These are phyloP conservation scores for Clostera curtula DNA, from an alignment of 2,888 invertebrate species.

Conservation along the genomic window DNA sequence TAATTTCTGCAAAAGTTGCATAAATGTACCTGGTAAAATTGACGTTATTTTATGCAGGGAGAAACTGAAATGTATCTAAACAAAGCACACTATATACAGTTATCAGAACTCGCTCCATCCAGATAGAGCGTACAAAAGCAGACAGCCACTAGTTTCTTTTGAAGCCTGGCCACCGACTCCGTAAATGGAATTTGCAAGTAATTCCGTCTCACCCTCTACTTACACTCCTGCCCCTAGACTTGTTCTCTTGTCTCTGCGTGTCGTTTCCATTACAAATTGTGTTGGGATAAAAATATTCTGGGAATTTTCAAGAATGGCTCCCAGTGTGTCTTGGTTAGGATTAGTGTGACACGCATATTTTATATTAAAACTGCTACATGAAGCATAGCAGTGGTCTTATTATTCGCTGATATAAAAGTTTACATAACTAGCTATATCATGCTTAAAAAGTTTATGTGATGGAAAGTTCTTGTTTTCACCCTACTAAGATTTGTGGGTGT, in stretches of 20 bases:
- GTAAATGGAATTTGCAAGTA: slow-evolving; percentile 75
- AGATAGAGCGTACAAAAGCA: slow-evolving; percentile 25
- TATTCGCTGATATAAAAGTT: no score
- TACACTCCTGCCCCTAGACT: slow-evolving; percentile 34
- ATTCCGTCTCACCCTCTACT: slow-evolving; percentile 46
- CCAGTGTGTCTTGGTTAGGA: neutral
- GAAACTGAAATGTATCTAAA: no score
- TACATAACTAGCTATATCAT: no score
- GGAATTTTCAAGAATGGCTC: slow-evolving; percentile 40
- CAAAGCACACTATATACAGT: slow-evolving; percentile 3
- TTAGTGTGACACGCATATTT: neutral
- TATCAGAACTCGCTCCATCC: slow-evolving; percentile 23
- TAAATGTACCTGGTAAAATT: no score
- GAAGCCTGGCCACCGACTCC: slow-evolving; percentile 57
- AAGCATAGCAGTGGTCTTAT: no score
- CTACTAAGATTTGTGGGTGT: no score
- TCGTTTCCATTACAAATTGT: slow-evolving; percentile 74
- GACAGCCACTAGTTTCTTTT: slow-evolving; percentile 48
- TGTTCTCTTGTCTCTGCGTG: slow-evolving; percentile 71
- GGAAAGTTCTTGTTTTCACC: no score
- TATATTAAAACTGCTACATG: no score
- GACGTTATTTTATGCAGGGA: no score
- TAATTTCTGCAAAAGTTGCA: no score
- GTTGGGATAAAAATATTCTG: slow-evolving; percentile 71
- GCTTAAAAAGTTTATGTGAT: no score